These are phyloP conservation scores for Natator depressus DNA, from an alignment of 2,113 vertebrate genomes.

Conservation along the genomic window DNA sequence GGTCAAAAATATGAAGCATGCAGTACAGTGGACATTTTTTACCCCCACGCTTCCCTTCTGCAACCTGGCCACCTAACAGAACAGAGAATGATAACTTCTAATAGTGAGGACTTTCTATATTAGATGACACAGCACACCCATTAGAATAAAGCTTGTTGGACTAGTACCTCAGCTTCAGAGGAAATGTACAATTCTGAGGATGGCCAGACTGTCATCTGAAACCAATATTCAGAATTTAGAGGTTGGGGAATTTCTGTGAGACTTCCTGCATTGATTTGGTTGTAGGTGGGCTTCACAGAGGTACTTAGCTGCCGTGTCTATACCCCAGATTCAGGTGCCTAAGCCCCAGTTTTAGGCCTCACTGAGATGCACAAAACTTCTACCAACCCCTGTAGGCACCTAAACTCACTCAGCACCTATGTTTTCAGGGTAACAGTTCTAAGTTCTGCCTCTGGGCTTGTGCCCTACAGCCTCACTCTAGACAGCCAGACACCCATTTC, in stretches of 20 bases:
- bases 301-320: neutral
- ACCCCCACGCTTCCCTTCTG: neutral
- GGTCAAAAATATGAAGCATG: rapidly evolving
- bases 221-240: neutral
- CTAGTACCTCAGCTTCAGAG: neutral
- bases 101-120: neutral
- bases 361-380: neutral
- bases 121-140: rapidly evolving
- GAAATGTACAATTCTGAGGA: neutral
- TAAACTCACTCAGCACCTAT: neutral
- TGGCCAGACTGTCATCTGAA: neutral
- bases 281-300: neutral
- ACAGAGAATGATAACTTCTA: neutral
- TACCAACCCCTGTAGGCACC: neutral
- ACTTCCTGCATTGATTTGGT: neutral
- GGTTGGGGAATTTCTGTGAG: neutral
- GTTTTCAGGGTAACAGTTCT: neutral
- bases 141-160: neutral
- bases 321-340: neutral
- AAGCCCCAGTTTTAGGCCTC: neutral
- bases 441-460: neutral
- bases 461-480: neutral
- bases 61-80: neutral
- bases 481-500: neutral
- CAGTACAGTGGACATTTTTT: neutral